Percentiles rank a stretch among this genome's conserved stretches.
Evolutionary conservation across 2,113 vertebrate genomes (phyloP).

Genomic region (Piaya cayana): DNA sequence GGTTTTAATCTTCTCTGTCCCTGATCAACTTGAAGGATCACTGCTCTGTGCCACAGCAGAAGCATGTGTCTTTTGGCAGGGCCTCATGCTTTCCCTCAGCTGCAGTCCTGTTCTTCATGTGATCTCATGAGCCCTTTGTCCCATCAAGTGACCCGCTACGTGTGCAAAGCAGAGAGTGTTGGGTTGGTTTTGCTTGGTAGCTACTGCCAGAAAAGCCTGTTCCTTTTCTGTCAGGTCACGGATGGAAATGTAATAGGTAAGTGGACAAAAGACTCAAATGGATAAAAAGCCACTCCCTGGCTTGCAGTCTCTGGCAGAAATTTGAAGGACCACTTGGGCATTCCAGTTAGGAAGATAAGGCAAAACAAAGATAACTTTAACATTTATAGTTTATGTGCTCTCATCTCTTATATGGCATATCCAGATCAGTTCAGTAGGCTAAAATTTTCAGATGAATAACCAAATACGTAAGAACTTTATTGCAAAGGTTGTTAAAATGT

Average conservation of each 20-base stretch:
- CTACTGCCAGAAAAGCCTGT: not conserved
- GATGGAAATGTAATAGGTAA: not conserved
- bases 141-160: not conserved
- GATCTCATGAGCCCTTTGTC: not conserved
- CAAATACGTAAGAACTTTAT: conserved; percentile 36
- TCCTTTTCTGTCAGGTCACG: not conserved
- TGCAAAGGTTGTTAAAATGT: conserved; percentile 42
- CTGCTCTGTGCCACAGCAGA: not conserved
- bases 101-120: not conserved
- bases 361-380: not conserved
- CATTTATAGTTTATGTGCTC: not conserved
- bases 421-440: not conserved
- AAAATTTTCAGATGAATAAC: conserved; percentile 51
- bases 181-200: not conserved
- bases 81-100: not conserved
- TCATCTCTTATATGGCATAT: not conserved
- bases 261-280: not conserved
- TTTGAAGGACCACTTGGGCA: not conserved
- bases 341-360: not conserved
- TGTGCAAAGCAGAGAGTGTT: not conserved
- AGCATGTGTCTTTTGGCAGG: not conserved
- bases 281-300: not conserved
- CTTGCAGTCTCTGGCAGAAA: not conserved
- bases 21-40: not conserved
- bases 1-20: not conserved